These are phyloP conservation scores for Musca domestica DNA, from an alignment of 1,140 invertebrate species.

Conservation along the genomic window DNA sequence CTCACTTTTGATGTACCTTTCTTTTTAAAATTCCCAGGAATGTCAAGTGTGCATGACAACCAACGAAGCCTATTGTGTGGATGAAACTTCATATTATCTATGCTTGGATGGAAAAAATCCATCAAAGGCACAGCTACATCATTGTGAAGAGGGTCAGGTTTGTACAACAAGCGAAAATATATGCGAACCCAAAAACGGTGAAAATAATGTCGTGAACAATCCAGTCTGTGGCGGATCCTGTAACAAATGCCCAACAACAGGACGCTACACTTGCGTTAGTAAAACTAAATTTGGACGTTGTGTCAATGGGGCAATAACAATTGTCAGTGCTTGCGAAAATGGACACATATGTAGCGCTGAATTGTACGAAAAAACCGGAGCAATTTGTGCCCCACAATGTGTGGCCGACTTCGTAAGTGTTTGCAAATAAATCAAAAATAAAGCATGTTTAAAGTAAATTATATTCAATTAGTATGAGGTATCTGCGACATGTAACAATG, in stretches of 20 bases:
- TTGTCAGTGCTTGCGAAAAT: background rate
- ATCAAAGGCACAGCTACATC: background rate
- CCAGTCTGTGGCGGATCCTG: background rate
- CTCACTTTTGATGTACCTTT: too few species aligned
- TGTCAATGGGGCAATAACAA: background rate
- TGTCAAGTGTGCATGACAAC: background rate
- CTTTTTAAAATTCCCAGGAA: background rate
- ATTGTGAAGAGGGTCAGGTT: background rate
- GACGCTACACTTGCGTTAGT: background rate
- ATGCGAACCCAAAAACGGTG: background rate
- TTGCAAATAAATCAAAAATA: background rate
- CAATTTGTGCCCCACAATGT: constrained; percentile 2
- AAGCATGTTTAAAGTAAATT: background rate
- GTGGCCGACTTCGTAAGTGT: background rate
- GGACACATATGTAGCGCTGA: background rate
- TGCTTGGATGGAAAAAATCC: background rate
- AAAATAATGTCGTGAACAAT: too few species aligned
- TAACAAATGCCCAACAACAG: background rate
- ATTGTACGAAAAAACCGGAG: background rate
- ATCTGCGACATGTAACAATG: background rate
- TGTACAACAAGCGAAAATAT: background rate
- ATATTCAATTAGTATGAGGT: background rate
- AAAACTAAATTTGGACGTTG: background rate
- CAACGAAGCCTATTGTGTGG: background rate
- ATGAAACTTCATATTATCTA: constrained; percentile 1